Conservation (phyloP, 2,113 vertebrate species). For the Petromus typicus region DNA sequence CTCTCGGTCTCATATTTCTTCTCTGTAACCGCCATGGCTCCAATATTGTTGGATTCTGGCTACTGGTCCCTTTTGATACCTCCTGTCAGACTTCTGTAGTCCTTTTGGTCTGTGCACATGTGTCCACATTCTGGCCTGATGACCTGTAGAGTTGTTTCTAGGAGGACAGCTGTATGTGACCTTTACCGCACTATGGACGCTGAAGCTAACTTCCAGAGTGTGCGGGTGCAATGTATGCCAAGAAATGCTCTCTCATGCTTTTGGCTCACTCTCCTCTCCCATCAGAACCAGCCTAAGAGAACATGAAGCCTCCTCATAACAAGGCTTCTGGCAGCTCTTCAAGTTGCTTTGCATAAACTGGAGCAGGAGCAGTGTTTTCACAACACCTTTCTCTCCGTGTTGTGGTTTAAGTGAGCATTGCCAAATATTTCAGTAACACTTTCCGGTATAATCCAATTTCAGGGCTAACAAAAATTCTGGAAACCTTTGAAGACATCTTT, state of each 20-base stretch:
- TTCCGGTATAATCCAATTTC: slow-evolving; percentile 32
- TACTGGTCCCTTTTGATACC: slow-evolving; percentile 82
- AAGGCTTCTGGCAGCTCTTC: slow-evolving; percentile 51
- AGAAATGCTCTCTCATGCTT: slow-evolving; percentile 5
- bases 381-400: slow-evolving; percentile 56
- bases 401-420: slow-evolving; percentile 51
- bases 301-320: background rate
- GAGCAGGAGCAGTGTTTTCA: slow-evolving; percentile 51
- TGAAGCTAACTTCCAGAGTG: background rate
- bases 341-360: slow-evolving; percentile 49
- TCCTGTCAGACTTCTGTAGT: slow-evolving; percentile 82
- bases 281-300: background rate
- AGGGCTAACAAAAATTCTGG: slow-evolving; percentile 24
- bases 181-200: background rate
- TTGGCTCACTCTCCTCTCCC: background rate
- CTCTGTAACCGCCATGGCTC: slow-evolving; percentile 77
- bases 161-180: background rate
- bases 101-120: slow-evolving; percentile 71
- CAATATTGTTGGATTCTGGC: slow-evolving; percentile 77
- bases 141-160: slow-evolving; percentile 70
- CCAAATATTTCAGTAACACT: slow-evolving; percentile 58
- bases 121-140: slow-evolving; percentile 68
- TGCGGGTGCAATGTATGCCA: background rate
- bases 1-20: slow-evolving; percentile 82
- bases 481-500: slow-evolving; percentile 46